A percentile compares a stretch with the other conserved stretches of the same genome.
phyloP scores from a whole-genome alignment of 2,113 vertebrate genomes.

The Nicator chloris region DNA sequence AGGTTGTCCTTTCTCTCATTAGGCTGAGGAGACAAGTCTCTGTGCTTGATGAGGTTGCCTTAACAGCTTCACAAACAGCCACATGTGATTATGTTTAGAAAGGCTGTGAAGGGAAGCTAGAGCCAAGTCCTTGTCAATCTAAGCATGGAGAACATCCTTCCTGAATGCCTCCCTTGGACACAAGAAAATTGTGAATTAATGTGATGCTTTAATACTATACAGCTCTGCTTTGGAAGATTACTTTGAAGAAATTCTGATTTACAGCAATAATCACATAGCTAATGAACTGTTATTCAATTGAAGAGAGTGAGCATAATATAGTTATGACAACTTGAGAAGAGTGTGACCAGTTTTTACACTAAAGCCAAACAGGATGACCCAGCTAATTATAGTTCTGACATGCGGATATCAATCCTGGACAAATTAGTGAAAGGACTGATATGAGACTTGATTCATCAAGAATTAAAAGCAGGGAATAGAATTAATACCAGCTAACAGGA shows the following conservation, averaged over 20 bases:
- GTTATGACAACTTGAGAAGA: not conserved
- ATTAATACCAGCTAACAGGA: not conserved
- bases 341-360: not conserved
- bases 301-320: not conserved
- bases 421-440: not conserved
- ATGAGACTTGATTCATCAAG: not conserved
- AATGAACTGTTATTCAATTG: not conserved
- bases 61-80: not conserved
- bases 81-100: not conserved
- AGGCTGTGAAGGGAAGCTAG: not conserved
- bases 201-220: not conserved
- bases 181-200: not conserved
- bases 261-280: not conserved
- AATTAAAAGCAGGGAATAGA: not conserved
- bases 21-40: not conserved
- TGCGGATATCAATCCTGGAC: not conserved
- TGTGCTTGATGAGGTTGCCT: not conserved
- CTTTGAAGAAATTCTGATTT: conserved; percentile 15
- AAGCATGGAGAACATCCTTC: not conserved
- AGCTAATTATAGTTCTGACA: not conserved
- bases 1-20: not conserved
- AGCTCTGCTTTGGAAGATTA: not conserved
- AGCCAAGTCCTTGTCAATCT: not conserved
- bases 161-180: not conserved
- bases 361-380: not conserved